These are phyloP conservation scores for Grammomys surdaster DNA, from an alignment of 2,113 vertebrate species.

Conservation along the genomic window DNA sequence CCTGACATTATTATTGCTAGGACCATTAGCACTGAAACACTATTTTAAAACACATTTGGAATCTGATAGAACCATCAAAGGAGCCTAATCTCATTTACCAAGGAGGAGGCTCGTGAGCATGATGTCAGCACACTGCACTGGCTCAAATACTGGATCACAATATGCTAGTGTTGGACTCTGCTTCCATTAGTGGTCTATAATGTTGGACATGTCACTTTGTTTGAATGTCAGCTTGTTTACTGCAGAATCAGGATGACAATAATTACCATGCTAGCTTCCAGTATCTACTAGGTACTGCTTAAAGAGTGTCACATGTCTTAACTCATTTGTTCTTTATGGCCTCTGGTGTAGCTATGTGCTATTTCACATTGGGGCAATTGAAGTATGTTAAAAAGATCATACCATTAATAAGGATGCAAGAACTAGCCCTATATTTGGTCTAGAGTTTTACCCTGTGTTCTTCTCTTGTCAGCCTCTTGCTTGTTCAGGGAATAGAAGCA, in stretches of 20 bases:
- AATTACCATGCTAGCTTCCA: neutral
- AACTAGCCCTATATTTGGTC: neutral
- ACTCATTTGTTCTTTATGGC: neutral
- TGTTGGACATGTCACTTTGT: neutral
- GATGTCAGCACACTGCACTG: neutral
- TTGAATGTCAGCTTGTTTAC: slow-evolving; percentile 4
- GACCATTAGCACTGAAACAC: slow-evolving; percentile 43
- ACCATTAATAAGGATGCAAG: neutral
- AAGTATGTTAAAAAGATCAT: neutral
- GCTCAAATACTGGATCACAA: neutral
- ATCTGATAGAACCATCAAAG: slow-evolving; percentile 4
- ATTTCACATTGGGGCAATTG: neutral
- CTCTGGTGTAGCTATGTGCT: neutral
- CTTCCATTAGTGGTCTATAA: slow-evolving; percentile 11
- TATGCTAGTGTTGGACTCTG: neutral
- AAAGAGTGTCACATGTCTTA: neutral
- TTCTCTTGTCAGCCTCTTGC: neutral
- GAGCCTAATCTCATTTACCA: neutral
- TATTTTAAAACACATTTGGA: slow-evolving; percentile 57
- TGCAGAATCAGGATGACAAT: neutral
- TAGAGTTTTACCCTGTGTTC: neutral
- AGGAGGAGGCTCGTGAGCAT: neutral
- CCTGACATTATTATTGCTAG: neutral
- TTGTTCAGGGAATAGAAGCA: neutral
- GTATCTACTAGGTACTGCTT: neutral